Conservation (phyloP, 2,113 vertebrate species). For the Silurus glanis region DNA sequence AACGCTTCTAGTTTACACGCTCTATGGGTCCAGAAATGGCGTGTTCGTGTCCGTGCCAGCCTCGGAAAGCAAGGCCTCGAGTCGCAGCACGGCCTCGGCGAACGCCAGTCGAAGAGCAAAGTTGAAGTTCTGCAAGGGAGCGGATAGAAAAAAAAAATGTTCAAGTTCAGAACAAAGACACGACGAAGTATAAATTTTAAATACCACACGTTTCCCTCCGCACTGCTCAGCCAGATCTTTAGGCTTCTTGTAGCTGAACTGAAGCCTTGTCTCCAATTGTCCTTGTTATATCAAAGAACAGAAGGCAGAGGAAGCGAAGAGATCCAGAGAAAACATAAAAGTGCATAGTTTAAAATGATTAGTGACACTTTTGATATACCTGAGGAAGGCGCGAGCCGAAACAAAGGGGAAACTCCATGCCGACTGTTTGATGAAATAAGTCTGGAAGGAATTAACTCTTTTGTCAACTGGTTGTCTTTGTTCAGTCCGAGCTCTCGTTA, state of each 20-base stretch:
- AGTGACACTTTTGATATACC: slow-evolving; percentile 95
- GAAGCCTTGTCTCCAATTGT: slow-evolving; percentile 93
- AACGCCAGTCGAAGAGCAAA: slow-evolving; percentile 62
- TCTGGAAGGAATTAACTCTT: slow-evolving; percentile 61
- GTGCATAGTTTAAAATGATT: slow-evolving; percentile 99
- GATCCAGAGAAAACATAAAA: slow-evolving; percentile 93
- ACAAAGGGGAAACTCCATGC: slow-evolving; percentile 71
- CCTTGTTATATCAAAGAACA: slow-evolving; percentile 97
- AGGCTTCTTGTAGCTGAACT: slow-evolving; percentile 89
- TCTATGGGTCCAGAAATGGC: slow-evolving; percentile 59
- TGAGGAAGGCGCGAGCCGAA: slow-evolving; percentile 79
- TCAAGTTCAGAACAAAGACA: slow-evolving; percentile 99
- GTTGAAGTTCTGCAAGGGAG: slow-evolving; percentile 77
- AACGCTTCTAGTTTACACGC: slow-evolving; percentile 82
- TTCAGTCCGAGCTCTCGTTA: slow-evolving; percentile 33
- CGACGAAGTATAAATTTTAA: slow-evolving; percentile 99
- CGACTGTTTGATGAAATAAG: slow-evolving; percentile 69
- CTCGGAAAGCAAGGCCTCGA: slow-evolving; percentile 7
- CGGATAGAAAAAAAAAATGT: slow-evolving; percentile 64
- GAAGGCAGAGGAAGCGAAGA: slow-evolving; percentile 78
- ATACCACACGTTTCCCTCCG: slow-evolving; percentile 87
- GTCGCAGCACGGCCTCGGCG: background rate
- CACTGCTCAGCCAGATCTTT: slow-evolving; percentile 81
- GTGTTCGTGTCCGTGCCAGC: slow-evolving; percentile 70
- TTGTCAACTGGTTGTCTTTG: slow-evolving; percentile 58